Conservation (phyloP, 2,113 vertebrate genomes). For the Siniperca chuatsi region DNA sequence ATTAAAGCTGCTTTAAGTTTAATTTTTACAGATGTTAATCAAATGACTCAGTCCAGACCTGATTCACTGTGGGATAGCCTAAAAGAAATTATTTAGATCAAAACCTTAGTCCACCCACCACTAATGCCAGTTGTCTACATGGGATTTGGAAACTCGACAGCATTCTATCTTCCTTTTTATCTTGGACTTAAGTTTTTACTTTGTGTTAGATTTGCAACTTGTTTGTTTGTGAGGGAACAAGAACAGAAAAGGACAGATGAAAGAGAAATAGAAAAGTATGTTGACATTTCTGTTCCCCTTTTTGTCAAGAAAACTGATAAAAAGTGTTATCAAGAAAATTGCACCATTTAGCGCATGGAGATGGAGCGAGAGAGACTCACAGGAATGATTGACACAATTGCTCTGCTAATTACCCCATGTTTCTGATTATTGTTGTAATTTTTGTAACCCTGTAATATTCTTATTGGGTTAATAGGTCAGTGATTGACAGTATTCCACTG, state of each 20-base stretch:
- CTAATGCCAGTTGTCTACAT: neutral
- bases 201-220: slow-evolving; percentile 6
- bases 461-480: slow-evolving; percentile 5
- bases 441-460: slow-evolving; percentile 26
- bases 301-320: slow-evolving; percentile 22
- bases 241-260: slow-evolving; percentile 14
- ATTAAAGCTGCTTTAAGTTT: neutral
- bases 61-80: too few species aligned
- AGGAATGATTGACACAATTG: slow-evolving; percentile 46
- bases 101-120: neutral
- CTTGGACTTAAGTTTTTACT: neutral
- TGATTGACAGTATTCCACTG: slow-evolving; percentile 56
- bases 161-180: neutral
- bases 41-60: neutral
- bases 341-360: slow-evolving; percentile 50
- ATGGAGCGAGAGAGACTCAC: slow-evolving; percentile 28
- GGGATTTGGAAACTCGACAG: neutral
- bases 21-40: neutral
- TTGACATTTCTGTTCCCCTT: slow-evolving; percentile 59
- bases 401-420: slow-evolving; percentile 49
- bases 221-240: neutral
- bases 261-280: slow-evolving; percentile 40
- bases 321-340: slow-evolving; percentile 65
- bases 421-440: slow-evolving; percentile 52
- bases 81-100: too few species aligned